A percentile compares a stretch with the other conserved stretches of the same genome.
Conservation (phyloP, 2,888 invertebrate genomes). For the Scaptomyza caliginosa region DNA sequence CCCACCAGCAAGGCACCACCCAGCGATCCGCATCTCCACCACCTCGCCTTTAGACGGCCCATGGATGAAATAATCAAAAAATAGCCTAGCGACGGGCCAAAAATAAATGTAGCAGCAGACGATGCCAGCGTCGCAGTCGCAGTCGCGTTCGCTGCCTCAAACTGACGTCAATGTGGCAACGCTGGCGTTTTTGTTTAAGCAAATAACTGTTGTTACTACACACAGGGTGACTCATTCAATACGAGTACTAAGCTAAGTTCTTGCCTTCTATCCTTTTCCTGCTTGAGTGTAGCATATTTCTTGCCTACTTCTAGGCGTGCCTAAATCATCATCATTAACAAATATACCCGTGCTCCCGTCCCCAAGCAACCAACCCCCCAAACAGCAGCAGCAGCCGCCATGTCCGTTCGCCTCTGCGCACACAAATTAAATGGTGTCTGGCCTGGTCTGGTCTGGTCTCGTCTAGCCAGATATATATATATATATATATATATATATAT, state of each 20-base stretch:
- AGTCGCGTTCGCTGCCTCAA: conserved; percentile 1
- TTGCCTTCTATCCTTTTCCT: conserved; percentile 1
- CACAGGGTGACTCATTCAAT: conserved; percentile 33
- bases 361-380: neutral
- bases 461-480: conserved; percentile 49
- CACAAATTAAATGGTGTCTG: conserved; percentile 59
- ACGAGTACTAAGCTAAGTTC: neutral
- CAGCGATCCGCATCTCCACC: conserved; percentile 8
- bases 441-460: conserved; percentile 35
- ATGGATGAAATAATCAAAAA: conserved; percentile 68
- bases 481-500: too few relatives aligned
- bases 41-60: conserved; percentile 26
- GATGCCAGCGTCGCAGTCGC: conserved; percentile 29
- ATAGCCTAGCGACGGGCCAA: conserved; percentile 72
- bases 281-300: neutral
- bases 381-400: conserved; percentile 34
- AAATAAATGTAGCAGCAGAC: conserved; percentile 67
- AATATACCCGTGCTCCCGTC: too few relatives aligned
- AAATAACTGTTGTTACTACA: conserved; percentile 35
- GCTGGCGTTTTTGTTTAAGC: conserved; percentile 59
- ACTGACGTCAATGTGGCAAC: conserved; percentile 23
- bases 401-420: conserved; percentile 11
- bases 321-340: neutral
- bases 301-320: conserved; percentile 62
- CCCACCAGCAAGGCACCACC: neutral